Evolutionary conservation across 1,140 invertebrate genomes (phyloP).

Genomic region (Phenacoccus solenopsis): DNA sequence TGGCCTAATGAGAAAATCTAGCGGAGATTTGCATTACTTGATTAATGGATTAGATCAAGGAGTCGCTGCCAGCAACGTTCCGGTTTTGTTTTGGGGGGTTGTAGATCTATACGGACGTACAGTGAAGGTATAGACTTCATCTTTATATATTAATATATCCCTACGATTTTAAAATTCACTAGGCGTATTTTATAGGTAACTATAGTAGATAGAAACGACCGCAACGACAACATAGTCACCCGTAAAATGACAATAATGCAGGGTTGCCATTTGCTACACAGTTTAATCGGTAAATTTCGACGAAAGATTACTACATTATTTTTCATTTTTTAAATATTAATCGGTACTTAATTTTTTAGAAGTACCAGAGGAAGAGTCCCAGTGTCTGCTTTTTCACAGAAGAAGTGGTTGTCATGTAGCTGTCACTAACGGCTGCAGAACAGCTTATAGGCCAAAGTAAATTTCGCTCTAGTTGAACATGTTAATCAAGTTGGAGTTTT

Average conservation of each 20-base stretch:
- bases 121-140: slow-evolving; percentile 52
- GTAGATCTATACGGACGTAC: slow-evolving; percentile 95
- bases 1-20: slow-evolving; percentile 67
- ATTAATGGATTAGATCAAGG: slow-evolving; percentile 91
- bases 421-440: slow-evolving; percentile 79
- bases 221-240: slow-evolving; percentile 60
- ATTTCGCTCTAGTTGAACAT: too few relatives aligned
- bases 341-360: slow-evolving; percentile 26
- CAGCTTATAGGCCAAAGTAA: slow-evolving; percentile 83
- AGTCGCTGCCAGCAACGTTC: slow-evolving; percentile 64
- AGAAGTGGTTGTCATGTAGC: slow-evolving; percentile 81
- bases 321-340: not conserved
- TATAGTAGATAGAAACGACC: slow-evolving; percentile 64
- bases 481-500: too few relatives aligned
- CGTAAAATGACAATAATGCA: slow-evolving; percentile 36
- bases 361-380: slow-evolving; percentile 39
- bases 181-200: slow-evolving; percentile 49
- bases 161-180: not conserved
- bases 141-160: not conserved
- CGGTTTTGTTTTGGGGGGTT: slow-evolving; percentile 72
- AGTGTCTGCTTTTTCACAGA: slow-evolving; percentile 72
- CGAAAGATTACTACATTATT: not conserved
- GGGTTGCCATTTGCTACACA: slow-evolving; percentile 30
- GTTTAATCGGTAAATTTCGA: slow-evolving; percentile 34
- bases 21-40: slow-evolving; percentile 80